Conservation (phyloP, 2,797 vertebrate species). For the Apogon hyalosoma region DNA sequence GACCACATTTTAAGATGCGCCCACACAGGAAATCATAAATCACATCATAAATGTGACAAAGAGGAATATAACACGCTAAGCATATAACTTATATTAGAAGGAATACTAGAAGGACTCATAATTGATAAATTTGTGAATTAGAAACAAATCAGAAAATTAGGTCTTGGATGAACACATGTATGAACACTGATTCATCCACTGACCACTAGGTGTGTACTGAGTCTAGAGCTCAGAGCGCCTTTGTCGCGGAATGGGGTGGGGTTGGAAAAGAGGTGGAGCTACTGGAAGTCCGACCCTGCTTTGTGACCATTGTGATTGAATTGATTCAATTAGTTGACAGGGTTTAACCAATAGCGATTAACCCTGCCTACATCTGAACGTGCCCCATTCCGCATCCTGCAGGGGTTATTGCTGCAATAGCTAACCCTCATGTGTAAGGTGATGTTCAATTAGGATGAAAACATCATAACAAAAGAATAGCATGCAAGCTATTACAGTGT, state of each 20-base stretch:
- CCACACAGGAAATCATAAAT: background rate
- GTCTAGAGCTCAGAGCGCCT: background rate
- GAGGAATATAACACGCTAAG: background rate
- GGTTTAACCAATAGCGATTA: no score
- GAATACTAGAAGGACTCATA: background rate
- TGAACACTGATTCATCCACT: slow-evolving; percentile 25
- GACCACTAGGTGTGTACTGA: slow-evolving; percentile 59
- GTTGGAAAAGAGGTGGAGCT: no score
- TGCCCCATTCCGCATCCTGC: no score
- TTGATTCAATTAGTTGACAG: no score
- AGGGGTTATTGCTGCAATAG: background rate
- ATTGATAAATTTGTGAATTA: background rate
- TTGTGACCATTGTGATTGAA: no score
- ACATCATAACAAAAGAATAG: slow-evolving; percentile 17
- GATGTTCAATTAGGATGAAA: slow-evolving; percentile 12
- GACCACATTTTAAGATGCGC: background rate
- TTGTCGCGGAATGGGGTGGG: no score
- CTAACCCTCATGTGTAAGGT: background rate
- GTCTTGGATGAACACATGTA: background rate
- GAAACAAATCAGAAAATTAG: background rate
- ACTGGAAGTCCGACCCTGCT: no score
- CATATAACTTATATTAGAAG: background rate
- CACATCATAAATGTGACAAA: background rate
- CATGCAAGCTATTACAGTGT: slow-evolving; percentile 22
- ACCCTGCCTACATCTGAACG: no score